These are phyloP conservation scores for Zaprionus vittiger DNA, from an alignment of 1,140 invertebrate species.

Conservation along the genomic window DNA sequence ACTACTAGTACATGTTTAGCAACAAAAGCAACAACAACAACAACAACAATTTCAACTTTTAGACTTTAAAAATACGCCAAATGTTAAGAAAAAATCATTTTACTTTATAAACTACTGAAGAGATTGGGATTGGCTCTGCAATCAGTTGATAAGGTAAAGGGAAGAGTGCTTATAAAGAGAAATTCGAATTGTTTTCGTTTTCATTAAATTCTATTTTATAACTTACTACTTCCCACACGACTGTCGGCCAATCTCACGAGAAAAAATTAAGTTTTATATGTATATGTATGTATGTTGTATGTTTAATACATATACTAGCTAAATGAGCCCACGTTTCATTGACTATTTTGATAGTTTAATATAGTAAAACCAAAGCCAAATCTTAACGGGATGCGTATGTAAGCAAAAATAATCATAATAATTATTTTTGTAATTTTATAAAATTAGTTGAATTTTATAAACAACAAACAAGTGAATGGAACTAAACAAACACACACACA, in stretches of 20 bases:
- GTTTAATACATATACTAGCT: constrained; percentile 50
- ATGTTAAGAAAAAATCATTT: constrained; percentile 62
- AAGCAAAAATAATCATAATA: constrained; percentile 71
- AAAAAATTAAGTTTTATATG: constrained; percentile 43
- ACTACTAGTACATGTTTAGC: constrained; percentile 58
- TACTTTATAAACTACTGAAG: constrained; percentile 34
- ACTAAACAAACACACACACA: constrained; percentile 14
- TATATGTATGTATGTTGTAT: constrained; percentile 39
- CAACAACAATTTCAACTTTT: constrained; percentile 69
- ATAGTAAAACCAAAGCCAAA: constrained; percentile 75
- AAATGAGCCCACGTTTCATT: constrained; percentile 60
- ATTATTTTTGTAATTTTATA: constrained; percentile 83
- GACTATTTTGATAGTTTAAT: constrained; percentile 72
- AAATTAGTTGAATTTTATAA: constrained; percentile 73
- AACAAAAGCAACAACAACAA: constrained; percentile 34
- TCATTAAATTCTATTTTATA: not conserved
- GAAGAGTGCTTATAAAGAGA: not conserved
- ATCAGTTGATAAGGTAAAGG: not conserved
- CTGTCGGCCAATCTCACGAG: constrained; percentile 13
- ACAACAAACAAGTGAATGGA: constrained; percentile 17
- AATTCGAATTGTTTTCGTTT: not conserved
- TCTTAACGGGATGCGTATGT: constrained; percentile 52
- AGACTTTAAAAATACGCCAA: constrained; percentile 76
- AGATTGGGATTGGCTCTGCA: not conserved
- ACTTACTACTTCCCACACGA: constrained; percentile 6